Percentiles rank a stretch among this genome's conserved stretches.
phyloP scores from a whole-genome alignment of 92 coral and sea anemone species.

The Parazoanthus darwini region DNA sequence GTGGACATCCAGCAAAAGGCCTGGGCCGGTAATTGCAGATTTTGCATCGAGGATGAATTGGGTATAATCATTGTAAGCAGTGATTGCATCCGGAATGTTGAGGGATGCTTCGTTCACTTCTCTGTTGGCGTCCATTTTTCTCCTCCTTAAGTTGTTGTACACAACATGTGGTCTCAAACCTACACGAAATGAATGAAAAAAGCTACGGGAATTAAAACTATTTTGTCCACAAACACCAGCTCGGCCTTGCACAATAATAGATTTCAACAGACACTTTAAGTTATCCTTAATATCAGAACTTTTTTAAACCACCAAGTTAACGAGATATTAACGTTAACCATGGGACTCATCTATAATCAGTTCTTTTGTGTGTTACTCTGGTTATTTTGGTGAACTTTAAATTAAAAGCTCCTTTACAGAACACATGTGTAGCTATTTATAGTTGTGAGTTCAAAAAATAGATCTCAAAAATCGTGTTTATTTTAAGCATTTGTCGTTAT shows the following conservation, averaged over 20 bases:
- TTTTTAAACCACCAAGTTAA: too few species aligned
- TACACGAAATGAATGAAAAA: not conserved
- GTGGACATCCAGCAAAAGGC: slow-evolving; percentile 41
- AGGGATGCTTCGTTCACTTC: slow-evolving; percentile 33
- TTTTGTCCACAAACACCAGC: not conserved
- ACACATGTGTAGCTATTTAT: too few species aligned
- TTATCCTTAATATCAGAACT: not conserved
- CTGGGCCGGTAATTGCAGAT: slow-evolving; percentile 37
- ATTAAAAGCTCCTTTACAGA: too few species aligned
- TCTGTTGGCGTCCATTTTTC: slow-evolving; percentile 43
- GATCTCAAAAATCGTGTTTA: too few species aligned
- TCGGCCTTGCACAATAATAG: not conserved
- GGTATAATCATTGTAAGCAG: slow-evolving; percentile 25
- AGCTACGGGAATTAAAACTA: not conserved
- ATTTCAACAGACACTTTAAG: not conserved
- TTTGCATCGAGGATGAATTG: slow-evolving; percentile 19
- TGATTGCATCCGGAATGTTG: slow-evolving; percentile 27
- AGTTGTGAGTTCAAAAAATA: too few species aligned
- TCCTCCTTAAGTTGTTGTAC: slow-evolving; percentile 28
- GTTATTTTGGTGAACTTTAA: too few species aligned
- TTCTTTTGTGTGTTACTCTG: too few species aligned
- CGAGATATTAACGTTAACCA: too few species aligned
- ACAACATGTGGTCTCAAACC: slow-evolving; percentile 48
- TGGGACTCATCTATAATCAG: too few species aligned
- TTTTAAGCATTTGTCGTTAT: too few species aligned